Conservation (phyloP, 2,113 vertebrate species). For the Notarius quadriscutis region DNA sequence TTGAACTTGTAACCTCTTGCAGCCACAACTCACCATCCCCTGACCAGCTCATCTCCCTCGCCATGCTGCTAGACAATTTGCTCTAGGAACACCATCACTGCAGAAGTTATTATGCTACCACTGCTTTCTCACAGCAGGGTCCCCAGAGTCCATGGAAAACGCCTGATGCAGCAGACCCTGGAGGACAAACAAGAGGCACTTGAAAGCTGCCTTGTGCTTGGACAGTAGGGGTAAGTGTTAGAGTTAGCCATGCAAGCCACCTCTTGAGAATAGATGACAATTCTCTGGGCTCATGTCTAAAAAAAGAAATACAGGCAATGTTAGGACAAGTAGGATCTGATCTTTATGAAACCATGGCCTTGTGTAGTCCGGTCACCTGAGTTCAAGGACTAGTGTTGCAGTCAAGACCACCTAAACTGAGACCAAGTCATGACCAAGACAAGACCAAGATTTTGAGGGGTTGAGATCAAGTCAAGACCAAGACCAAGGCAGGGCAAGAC, state of each 20-base stretch:
- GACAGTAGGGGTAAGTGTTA: too few relatives aligned
- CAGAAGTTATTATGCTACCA: conserved; percentile 1
- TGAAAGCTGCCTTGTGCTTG: background rate
- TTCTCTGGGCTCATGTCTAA: background rate
- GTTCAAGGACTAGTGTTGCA: background rate
- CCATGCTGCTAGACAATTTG: background rate
- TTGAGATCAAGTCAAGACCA: too few relatives aligned
- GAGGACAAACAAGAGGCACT: background rate
- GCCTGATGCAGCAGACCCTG: background rate
- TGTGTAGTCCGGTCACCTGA: background rate
- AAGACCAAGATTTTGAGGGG: too few relatives aligned
- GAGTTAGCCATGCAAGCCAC: background rate
- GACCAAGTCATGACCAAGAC: too few relatives aligned
- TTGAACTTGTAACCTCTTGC: background rate
- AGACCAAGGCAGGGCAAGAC: too few relatives aligned
- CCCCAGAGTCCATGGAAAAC: background rate
- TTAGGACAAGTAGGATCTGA: background rate
- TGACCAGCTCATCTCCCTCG: background rate
- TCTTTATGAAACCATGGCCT: background rate
- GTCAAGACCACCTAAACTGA: too few relatives aligned
- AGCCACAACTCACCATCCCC: background rate
- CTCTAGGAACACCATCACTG: background rate
- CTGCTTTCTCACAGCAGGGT: background rate
- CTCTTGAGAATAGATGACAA: background rate
- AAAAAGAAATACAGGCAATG: background rate